Base-by-base conservation (phyloP, 2,888 invertebrate genomes). In the Brachyptera risi region DNA sequence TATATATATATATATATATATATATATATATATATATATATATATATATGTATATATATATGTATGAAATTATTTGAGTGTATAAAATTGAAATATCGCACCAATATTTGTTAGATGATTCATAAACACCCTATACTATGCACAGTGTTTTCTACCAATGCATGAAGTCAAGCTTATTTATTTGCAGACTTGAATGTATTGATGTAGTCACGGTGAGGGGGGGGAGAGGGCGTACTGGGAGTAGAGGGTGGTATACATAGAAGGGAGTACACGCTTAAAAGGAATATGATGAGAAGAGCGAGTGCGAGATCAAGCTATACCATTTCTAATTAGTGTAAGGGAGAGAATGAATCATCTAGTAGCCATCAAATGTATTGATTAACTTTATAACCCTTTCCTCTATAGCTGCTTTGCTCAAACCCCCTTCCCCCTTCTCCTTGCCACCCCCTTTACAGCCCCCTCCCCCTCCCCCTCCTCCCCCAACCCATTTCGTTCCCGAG, bases 401-500 rank as follows among this genome's bases (percentile, higher is more conserved):
- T 51, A 50, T 50, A 51, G 51, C 51, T 51, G 54, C 51, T 51
- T 51, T 51, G 1, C n/a, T n/a, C n/a, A n/a, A n/a, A n/a, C n/a
- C 47, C 51, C 64, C 63, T 56, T 62, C 61, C 65, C 38, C 63
- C 56, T 40, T 61, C 61, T 59, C 61, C 59, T 65, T 61, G 59
- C 62, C 56, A 26, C 37, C 62, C 54, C 23, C 54, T 59, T 63
- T 56, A 49, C 54, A 60, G 31, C 59, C 61, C 50, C 56, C 58
- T 26, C 21, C 37, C 56, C 49, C 59, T 24, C 44, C 44, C 60
- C 21, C 57, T 3, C 54, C 57, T 23, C 31, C 66, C 67, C 65
- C 66, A 64, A 61, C 66, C 66, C 68, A 70, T 69, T 69, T 64
- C 67, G 66, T 66, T 70, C 42, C 24, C 50, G 50, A 51, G 50